Evolutionary conservation across 2,797 vertebrate species (phyloP), one percentile per base, ranked within the genome.

Genomic region (Leucoraja ocellata): DNA sequence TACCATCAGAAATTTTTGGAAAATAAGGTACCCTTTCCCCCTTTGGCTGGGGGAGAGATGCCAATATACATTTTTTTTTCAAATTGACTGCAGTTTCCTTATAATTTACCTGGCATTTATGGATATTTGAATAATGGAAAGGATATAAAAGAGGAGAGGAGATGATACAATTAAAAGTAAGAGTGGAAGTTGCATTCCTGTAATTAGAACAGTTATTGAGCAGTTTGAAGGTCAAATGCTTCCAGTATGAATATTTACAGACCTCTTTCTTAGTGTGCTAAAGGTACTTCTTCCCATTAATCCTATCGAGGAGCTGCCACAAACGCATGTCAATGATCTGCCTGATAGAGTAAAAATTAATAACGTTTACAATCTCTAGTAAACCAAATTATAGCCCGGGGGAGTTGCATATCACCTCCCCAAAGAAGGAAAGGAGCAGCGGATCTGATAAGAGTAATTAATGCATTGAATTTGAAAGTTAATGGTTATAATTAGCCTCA

Each of bases 381-480:
- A 73, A 76, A 92, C 71, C 90, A 73, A 92, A 74, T 92, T 74
- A 92, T 74, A 92, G 90, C 90, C 71, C 46, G 0, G 68, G 90
- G 90, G 71, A 76, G 90, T 39, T 74, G 73, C 71, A 23, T 92
- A 92, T 92, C 71, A 94, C 93, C 94, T 94, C 90, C 94, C 94
- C 94, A 96, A 94, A 93, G 95, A 94, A 6, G 95, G 94, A 95
- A 94, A 94, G 94, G 95, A 95, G 94, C 93, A 93, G 95, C 96
- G 95, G 95, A 96, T 95, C 95, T 94, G 95, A 95, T 18, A 93
- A 95, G 94, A 95, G 96, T 96, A 96, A 97, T 96, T 96, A 97
- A 96, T 96, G 96, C 96, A 97, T 96, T 96, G 96, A 95, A 96
- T 96, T 96, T 94, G 95, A 94, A 96, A 95, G 95, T 95, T 94